Conservation (phyloP, 2,113 vertebrate genomes). For the Phrynocephalus versicolor region DNA sequence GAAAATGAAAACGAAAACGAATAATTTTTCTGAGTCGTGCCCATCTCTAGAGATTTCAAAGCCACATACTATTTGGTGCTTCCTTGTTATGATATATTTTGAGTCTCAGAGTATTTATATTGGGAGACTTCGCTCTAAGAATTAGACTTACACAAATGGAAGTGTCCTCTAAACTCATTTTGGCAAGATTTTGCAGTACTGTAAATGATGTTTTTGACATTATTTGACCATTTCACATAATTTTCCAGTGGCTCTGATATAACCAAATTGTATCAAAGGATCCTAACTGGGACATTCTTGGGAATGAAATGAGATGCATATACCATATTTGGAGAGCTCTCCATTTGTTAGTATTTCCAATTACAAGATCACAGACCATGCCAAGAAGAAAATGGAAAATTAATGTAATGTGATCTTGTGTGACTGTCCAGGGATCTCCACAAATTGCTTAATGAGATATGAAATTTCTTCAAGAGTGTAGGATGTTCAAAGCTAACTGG, state of each 20-base stretch:
- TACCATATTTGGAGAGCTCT: slow-evolving; percentile 34
- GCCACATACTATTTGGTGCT: no score
- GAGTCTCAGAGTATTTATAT: not conserved
- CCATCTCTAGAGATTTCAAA: no score
- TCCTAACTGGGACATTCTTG: slow-evolving; percentile 26
- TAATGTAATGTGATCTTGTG: slow-evolving; percentile 50
- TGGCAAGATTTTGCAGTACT: slow-evolving; percentile 12
- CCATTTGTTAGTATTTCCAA: slow-evolving; percentile 40
- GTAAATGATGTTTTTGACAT: not conserved
- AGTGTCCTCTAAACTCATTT: not conserved
- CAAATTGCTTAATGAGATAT: slow-evolving; percentile 44
- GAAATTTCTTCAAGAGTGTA: slow-evolving; percentile 47
- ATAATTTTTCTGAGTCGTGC: no score
- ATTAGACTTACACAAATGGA: not conserved
- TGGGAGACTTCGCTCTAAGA: not conserved
- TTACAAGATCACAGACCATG: slow-evolving; percentile 33
- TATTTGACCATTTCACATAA: not conserved
- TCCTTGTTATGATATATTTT: not conserved
- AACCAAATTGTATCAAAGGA: slow-evolving; percentile 42
- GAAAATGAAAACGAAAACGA: no score
- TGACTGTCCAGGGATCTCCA: slow-evolving; percentile 45
- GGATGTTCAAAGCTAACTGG: slow-evolving; percentile 49
- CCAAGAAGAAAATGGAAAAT: slow-evolving; percentile 60
- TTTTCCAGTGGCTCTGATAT: slow-evolving; percentile 35
- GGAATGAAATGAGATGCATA: slow-evolving; percentile 32